Evolutionary conservation across 2,113 vertebrate genomes (phyloP).

Genomic region (Capreolus pygargus): DNA sequence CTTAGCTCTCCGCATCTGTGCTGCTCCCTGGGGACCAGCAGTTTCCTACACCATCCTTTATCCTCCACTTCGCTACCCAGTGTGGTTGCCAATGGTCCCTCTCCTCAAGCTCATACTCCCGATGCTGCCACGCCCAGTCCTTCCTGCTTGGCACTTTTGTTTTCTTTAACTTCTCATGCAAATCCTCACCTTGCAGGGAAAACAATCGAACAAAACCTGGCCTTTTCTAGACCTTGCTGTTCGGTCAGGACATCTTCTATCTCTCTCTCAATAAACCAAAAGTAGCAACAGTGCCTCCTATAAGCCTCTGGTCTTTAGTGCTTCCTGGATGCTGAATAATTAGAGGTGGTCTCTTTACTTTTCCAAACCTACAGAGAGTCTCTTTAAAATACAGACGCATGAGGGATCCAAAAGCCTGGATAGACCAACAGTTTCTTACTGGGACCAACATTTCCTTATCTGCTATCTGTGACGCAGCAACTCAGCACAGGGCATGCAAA

Average conservation of each 20-base stretch:
- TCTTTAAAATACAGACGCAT: background rate
- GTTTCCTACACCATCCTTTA: background rate
- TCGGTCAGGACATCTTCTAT: background rate
- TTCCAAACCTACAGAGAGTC: background rate
- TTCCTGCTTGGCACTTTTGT: background rate
- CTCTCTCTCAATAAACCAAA: background rate
- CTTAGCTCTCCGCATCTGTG: background rate
- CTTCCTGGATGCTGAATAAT: background rate
- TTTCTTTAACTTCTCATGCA: background rate
- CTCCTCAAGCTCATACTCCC: background rate
- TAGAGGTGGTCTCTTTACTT: background rate
- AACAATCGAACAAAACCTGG: background rate
- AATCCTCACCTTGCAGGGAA: background rate
- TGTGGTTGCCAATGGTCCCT: background rate
- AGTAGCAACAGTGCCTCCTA: background rate
- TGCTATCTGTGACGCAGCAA: fast-evolving
- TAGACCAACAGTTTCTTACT: background rate
- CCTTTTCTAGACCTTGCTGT: background rate
- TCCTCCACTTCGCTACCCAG: background rate
- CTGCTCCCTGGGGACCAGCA: background rate
- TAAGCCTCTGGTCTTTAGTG: background rate
- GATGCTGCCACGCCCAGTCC: background rate
- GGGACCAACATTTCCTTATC: background rate
- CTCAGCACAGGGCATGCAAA: fast-evolving
- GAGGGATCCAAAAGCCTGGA: background rate